phyloP scores from a whole-genome alignment of 2,888 invertebrate genomes.

The Nycteola revayana region DNA sequence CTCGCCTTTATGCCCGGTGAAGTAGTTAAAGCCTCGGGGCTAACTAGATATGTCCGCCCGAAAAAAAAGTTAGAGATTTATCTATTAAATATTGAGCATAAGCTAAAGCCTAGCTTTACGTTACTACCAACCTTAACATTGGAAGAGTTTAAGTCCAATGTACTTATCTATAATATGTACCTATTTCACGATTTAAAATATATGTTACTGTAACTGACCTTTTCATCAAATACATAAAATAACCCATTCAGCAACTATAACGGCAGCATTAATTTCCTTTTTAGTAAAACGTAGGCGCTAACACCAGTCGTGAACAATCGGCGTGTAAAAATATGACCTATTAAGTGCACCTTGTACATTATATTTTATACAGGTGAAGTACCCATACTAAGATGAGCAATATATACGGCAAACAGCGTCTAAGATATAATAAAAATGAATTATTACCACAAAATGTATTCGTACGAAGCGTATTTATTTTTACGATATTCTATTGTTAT shows the following conservation, averaged over 20 bases:
- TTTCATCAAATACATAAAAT: slow-evolving; percentile 17
- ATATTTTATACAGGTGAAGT: slow-evolving; percentile 69
- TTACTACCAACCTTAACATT: too few relatives aligned
- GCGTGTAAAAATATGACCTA: slow-evolving; percentile 55
- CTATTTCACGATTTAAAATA: too few relatives aligned
- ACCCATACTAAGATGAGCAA: slow-evolving; percentile 70
- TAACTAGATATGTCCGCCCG: too few relatives aligned
- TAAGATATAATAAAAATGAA: slow-evolving; percentile 80
- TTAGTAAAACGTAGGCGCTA: slow-evolving; percentile 27
- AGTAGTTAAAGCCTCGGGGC: too few relatives aligned
- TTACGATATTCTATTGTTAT: slow-evolving; percentile 53
- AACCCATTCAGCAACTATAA: slow-evolving; percentile 28
- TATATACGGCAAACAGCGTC: slow-evolving; percentile 77
- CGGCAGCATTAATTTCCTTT: slow-evolving; percentile 35
- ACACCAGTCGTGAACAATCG: slow-evolving; percentile 43
- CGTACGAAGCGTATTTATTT: slow-evolving; percentile 62
- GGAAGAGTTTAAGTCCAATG: too few relatives aligned
- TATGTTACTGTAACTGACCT: too few relatives aligned
- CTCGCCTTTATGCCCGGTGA: too few relatives aligned
- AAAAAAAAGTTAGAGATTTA: too few relatives aligned
- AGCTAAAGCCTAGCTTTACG: too few relatives aligned
- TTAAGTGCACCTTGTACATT: slow-evolving; percentile 63
- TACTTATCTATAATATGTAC: too few relatives aligned
- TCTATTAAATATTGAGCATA: too few relatives aligned
- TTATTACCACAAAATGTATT: slow-evolving; percentile 76